Evolutionary conservation across 1,140 invertebrate genomes (phyloP), one percentile per base, ranked within the genome.

Genomic region (Drosophila fuyamai): DNA sequence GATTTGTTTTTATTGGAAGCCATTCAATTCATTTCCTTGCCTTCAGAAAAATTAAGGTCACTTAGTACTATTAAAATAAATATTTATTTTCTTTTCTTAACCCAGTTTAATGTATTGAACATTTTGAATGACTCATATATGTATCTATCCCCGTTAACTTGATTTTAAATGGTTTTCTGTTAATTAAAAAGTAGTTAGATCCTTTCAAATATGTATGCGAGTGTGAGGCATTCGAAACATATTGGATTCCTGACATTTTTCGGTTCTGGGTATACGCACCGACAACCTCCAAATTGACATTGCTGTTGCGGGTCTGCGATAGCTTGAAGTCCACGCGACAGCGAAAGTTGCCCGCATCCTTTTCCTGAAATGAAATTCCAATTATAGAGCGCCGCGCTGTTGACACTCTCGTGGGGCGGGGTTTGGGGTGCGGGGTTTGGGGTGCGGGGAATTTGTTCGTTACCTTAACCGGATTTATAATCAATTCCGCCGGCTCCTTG

Each of bases 311-410:
- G 36, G 97, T 97, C 4, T 96, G 96, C 35, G 96, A 96, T 60
- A 96, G 95, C 58, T 95, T 94, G 89, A 97, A 97, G 92, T 97
- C 97, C 43, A 97, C 96, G 50, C 95, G 93, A 93, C 96, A 97
- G 68, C 95, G 93, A 93, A 96, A 97, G 46, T 95, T 94, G 5
- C 96, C 96, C 73, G 95, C 95, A 92, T 97, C 96, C 40, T 93
- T 93, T 55, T 95, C 93, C 79, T 95, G 93, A 54, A 94, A 94
- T 74, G 68, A 77, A 78, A 78, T 85, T 86, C 67, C 75, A 89
- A 90, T 90, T 90, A 90, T 71, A 85, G 79, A 86, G 62, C 73
- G 46, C 60, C 71, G 55, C 78, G 58, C 46, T 67, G 76, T 71
- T 86, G 82, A 76, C 72, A 70, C 62, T 76, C 65, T 27, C 32